A percentile compares a stretch with the other conserved stretches of the same genome.
Evolutionary conservation across 2,113 vertebrate species (phyloP).

Genomic region (Elgaria multicarinata): DNA sequence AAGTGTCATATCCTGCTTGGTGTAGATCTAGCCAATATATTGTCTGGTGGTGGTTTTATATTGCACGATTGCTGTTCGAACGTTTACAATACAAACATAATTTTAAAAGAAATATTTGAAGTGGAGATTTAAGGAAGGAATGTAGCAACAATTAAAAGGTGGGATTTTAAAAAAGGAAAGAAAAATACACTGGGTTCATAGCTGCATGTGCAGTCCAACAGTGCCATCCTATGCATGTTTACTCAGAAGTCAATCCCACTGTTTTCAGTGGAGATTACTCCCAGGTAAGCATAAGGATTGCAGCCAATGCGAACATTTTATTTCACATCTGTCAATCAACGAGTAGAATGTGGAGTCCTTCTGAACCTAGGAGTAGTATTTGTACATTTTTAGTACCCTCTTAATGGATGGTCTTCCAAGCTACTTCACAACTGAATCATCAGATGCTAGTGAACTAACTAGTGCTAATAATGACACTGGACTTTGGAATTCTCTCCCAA

Average conservation of each 20-base stretch:
- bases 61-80: neutral
- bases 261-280: neutral
- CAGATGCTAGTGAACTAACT: neutral
- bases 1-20: no score
- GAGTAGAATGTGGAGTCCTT: neutral
- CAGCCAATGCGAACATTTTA: neutral
- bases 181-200: rapidly evolving
- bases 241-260: neutral
- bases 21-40: no score
- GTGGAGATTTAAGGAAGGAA: neutral
- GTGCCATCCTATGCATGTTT: slow-evolving; percentile 1
- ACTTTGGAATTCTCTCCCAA: neutral
- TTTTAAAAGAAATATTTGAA: neutral
- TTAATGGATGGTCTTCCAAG: neutral
- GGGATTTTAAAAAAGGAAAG: neutral
- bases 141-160: neutral
- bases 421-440: neutral
- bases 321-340: neutral
- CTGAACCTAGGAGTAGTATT: neutral
- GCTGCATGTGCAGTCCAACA: neutral
- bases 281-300: neutral
- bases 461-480: neutral
- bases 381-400: neutral
- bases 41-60: neutral
- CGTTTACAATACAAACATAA: neutral